phyloP scores from a whole-genome alignment of 1,140 invertebrate genomes.

The Gonioctena quinquepunctata region DNA sequence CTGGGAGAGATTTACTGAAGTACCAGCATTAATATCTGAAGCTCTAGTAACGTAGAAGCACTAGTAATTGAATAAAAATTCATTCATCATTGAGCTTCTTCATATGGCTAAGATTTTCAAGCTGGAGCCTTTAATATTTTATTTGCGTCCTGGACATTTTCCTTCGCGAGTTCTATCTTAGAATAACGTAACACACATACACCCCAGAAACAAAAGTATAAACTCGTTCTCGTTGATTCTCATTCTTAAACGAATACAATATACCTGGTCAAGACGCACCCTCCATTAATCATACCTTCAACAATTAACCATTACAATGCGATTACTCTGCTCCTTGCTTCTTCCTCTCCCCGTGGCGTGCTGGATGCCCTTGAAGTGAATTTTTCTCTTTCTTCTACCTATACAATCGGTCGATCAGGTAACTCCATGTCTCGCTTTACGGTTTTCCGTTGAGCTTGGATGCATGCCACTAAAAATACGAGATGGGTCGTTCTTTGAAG shows the following conservation, averaged over 20 bases:
- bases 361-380: conserved; percentile 8
- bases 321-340: neutral
- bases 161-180: too few relatives aligned
- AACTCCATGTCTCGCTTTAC: conserved; percentile 10
- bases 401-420: conserved; percentile 10
- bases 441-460: neutral
- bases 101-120: too few relatives aligned
- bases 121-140: too few relatives aligned
- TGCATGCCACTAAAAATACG: neutral
- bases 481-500: too few relatives aligned
- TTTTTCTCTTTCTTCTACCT: neutral
- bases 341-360: neutral
- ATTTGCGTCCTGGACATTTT: too few relatives aligned
- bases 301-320: conserved; percentile 5
- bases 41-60: too few relatives aligned
- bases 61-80: too few relatives aligned
- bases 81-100: too few relatives aligned
- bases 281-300: conserved; percentile 2
- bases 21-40: too few relatives aligned
- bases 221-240: neutral
- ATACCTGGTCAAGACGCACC: neutral
- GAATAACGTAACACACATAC: too few relatives aligned
- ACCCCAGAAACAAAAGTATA: neutral
- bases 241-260: neutral
- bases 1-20: too few relatives aligned